These are phyloP conservation scores for Medauroidea extradentata DNA, from an alignment of 1,140 invertebrate genomes.

Conservation along the genomic window DNA sequence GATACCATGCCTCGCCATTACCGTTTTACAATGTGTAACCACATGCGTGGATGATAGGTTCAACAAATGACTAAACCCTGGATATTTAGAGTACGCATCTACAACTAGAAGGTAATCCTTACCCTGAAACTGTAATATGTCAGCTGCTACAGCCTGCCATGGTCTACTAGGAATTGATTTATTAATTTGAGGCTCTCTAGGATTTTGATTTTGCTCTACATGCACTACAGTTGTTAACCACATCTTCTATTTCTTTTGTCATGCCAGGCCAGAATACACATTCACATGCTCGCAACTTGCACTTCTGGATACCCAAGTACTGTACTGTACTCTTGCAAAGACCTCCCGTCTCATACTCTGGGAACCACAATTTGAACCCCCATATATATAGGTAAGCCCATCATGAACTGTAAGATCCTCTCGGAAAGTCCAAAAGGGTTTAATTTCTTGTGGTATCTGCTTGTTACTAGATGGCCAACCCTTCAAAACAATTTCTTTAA, in stretches of 20 bases:
- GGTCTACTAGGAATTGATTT: conserved; percentile 30
- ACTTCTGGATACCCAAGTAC: conserved; percentile 26
- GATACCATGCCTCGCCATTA: conserved; percentile 10
- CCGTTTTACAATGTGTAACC: conserved; percentile 27
- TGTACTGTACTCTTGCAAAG: conserved; percentile 16
- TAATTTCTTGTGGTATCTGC: conserved; percentile 15
- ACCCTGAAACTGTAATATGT: conserved; percentile 27
- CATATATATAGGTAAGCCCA: conserved; percentile 32
- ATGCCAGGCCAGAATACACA: conserved; percentile 28
- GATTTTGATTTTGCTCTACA: conserved; percentile 33
- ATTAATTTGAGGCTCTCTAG: conserved; percentile 36
- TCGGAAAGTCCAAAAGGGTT: conserved; percentile 7
- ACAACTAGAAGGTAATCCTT: neutral
- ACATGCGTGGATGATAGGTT: conserved; percentile 38
- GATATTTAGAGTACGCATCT: neutral
- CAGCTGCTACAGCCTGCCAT: conserved; percentile 32
- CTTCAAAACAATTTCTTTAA: conserved; percentile 24
- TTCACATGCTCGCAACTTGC: conserved; percentile 17
- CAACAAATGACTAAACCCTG: too few relatives aligned
- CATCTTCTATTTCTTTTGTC: conserved; percentile 41
- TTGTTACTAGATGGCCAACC: conserved; percentile 7
- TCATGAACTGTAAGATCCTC: conserved; percentile 17
- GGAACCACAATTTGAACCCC: conserved; percentile 34
- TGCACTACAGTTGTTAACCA: conserved; percentile 37
- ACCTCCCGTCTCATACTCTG: conserved; percentile 29